phyloP scores from a whole-genome alignment of 2,113 vertebrate genomes.

The Mus musculus region DNA sequence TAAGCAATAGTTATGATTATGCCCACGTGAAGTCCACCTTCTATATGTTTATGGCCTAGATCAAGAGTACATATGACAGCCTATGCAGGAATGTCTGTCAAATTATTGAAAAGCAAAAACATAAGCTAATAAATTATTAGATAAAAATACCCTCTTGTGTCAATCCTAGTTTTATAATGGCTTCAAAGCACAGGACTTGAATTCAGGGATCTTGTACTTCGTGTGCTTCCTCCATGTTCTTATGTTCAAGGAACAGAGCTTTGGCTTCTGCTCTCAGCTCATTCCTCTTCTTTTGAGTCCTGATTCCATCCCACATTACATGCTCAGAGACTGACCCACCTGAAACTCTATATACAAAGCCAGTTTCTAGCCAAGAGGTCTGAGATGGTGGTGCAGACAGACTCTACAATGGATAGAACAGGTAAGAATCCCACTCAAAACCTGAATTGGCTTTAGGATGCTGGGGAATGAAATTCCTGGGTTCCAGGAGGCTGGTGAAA shows the following conservation, averaged over 20 bases:
- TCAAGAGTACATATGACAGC: neutral
- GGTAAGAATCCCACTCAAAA: neutral
- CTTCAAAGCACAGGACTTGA: neutral
- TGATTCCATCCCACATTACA: neutral
- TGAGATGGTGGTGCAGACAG: neutral
- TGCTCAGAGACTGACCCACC: neutral
- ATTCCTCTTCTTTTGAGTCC: neutral
- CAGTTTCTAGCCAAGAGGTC: neutral
- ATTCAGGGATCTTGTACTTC: neutral
- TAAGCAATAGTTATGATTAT: neutral
- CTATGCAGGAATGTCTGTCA: neutral
- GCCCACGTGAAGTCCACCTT: neutral
- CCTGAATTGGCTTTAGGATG: neutral
- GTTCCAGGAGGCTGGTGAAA: neutral
- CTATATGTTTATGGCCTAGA: neutral
- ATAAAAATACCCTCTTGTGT: neutral
- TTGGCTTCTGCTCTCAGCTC: neutral
- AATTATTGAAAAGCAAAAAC: neutral
- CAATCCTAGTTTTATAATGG: neutral
- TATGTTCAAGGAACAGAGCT: fast-evolving
- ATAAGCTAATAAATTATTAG: neutral
- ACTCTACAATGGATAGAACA: neutral
- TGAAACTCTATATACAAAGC: neutral
- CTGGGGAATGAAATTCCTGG: neutral
- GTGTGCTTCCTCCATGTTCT: neutral